Conservation (phyloP, 2,888 invertebrate genomes). For the Hedychridium roseum region DNA sequence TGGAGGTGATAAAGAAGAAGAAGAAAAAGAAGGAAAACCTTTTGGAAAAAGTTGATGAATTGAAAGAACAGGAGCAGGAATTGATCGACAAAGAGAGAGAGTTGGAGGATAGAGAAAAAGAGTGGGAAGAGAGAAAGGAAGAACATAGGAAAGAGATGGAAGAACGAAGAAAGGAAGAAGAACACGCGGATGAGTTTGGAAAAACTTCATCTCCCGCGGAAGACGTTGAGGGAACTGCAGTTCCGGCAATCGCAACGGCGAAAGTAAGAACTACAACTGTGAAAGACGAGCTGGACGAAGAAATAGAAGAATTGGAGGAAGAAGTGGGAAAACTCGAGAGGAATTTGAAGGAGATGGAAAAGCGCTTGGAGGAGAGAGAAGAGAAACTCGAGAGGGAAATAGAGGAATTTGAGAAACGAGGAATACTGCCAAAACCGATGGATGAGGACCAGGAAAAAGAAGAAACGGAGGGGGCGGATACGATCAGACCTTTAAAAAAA, state of each 20-base stretch:
- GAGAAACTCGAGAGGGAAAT: constrained; percentile 12
- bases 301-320: constrained; percentile 25
- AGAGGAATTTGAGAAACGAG: constrained; percentile 14
- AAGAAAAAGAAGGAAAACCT: constrained; percentile 10
- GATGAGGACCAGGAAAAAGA: constrained; percentile 10
- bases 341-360: constrained; percentile 24
- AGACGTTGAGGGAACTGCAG: background rate
- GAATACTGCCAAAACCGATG: constrained; percentile 9
- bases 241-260: constrained; percentile 2
- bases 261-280: constrained; percentile 9
- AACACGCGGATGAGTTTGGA: background rate
- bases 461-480: background rate
- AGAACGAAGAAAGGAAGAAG: background rate
- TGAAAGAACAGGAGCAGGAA: constrained; percentile 17
- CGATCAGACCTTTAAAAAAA: background rate
- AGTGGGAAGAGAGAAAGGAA: constrained; percentile 10
- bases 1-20: constrained; percentile 3
- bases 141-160: constrained; percentile 7
- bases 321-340: constrained; percentile 17
- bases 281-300: constrained; percentile 18
- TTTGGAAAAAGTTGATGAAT: constrained; percentile 5
- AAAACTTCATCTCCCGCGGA: background rate
- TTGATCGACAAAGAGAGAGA: constrained; percentile 13
- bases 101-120: constrained; percentile 4
- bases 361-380: constrained; percentile 13